Evolutionary conservation across 2,113 vertebrate species (phyloP).

Genomic region (Cacatua alba): DNA sequence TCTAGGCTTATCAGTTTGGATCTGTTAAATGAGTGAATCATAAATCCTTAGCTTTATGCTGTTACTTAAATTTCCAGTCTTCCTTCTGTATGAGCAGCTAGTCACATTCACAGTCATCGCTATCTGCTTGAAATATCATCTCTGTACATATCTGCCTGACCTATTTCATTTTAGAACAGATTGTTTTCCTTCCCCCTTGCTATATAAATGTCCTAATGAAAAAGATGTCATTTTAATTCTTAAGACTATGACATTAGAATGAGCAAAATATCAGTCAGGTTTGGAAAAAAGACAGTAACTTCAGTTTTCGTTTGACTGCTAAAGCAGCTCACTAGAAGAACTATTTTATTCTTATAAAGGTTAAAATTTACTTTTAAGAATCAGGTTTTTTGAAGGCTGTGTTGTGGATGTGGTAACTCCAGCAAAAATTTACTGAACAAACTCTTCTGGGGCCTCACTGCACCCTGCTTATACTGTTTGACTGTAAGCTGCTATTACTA

Average conservation of each 20-base stretch:
- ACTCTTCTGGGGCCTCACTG: background rate
- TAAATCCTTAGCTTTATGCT: background rate
- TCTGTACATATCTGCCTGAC: background rate
- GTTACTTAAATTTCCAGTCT: background rate
- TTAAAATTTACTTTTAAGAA: background rate
- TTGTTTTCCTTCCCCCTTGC: background rate
- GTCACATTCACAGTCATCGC: background rate
- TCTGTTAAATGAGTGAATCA: background rate
- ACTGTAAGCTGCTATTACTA: background rate
- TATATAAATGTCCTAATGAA: background rate
- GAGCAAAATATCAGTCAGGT: background rate
- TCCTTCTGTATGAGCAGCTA: background rate
- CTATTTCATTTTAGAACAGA: background rate
- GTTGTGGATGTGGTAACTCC: background rate
- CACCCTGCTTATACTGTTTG: background rate
- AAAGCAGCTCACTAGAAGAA: background rate
- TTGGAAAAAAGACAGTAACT: background rate
- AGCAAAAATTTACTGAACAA: background rate
- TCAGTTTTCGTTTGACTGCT: background rate
- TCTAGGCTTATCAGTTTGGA: background rate
- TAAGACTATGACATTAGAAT: background rate
- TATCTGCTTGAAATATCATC: background rate
- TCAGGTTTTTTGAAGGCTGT: background rate
- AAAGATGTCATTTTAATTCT: background rate
- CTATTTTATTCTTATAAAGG: background rate